Base-by-base conservation (phyloP, 2,888 invertebrate species). In the Epsilonema sp. region DNA sequence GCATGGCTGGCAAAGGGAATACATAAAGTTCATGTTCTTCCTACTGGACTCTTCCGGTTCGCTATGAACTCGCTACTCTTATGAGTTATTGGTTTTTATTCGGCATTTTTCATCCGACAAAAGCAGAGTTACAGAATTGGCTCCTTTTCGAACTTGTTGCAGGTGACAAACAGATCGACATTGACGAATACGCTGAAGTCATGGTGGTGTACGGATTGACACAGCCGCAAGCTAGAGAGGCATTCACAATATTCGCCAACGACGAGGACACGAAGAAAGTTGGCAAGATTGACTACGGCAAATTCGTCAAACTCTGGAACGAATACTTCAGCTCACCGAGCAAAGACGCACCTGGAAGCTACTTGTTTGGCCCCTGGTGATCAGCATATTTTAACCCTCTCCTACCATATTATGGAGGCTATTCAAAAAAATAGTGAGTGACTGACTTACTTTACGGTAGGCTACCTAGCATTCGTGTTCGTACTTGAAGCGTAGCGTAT, bases 21-120 rank as follows among this genome's bases (percentile, higher is more conserved):
- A 51, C 25, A 38, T 51, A 16, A 51, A 51, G 40, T 51, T 44
- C 42, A 49, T 51, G 49, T 51, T 51, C 44, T 49, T 51, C 42
- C 44, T 51, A 1, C 19, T 51, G 25, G 51, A 51, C 37, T 37
- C 42, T 20, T 42, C 42, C 20, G 49, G 49, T 48, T 24, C 5
- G 39, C 19, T n/a, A n/a, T n/a, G n/a, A n/a, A n/a, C n/a, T n/a
- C n/a, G n/a, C n/a, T n/a, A n/a, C n/a, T n/a, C n/a, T 5, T 11
- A 20, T 31, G 8, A 31, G 31, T 31, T 8, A 31, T 31, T 31
- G 16, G 31, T 31, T 31, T n/a, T n/a, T n/a, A n/a, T n/a, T n/a
- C n/a, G n/a, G n/a, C n/a, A n/a, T n/a, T n/a, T n/a, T 31, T 31
- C 16, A 8, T 16, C 31, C 31, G 16, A 31, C 31, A 11, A 31